Conservation (phyloP, 2,113 vertebrate genomes). For the Catharus fuscescens region DNA sequence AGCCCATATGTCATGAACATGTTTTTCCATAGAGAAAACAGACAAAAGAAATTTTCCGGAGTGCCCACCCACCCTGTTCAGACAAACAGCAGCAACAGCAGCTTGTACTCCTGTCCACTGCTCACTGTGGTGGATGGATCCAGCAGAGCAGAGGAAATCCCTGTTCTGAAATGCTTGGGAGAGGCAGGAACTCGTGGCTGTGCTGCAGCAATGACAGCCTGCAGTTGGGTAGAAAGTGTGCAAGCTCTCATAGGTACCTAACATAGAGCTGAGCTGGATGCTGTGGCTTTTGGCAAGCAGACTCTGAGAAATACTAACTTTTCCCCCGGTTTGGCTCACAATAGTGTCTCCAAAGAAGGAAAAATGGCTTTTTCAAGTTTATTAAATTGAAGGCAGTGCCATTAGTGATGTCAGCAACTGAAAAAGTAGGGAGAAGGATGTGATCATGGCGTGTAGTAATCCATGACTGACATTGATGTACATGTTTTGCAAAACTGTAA, state of each 20-base stretch:
- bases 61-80: background rate
- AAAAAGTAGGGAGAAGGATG: background rate
- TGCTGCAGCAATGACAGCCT: background rate
- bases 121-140: fast-evolving
- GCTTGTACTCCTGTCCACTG: background rate
- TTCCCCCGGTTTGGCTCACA: background rate
- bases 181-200: background rate
- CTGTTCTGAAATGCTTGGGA: background rate
- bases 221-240: background rate
- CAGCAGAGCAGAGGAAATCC: background rate
- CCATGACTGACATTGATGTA: background rate
- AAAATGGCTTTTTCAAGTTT: background rate
- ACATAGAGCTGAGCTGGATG: too few relatives aligned
- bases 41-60: background rate
- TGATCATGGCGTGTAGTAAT: background rate
- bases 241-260: background rate
- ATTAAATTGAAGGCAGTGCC: background rate
- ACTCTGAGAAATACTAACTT: background rate
- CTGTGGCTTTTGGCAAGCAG: background rate
- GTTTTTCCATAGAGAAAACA: background rate
- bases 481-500: background rate
- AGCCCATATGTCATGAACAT: fast-evolving
- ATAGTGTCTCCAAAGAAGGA: background rate
- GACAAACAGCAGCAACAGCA: background rate
- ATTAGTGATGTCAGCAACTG: background rate